These are phyloP conservation scores for Zaprionus ghesquierei DNA, from an alignment of 1,140 invertebrate species.

Conservation along the genomic window DNA sequence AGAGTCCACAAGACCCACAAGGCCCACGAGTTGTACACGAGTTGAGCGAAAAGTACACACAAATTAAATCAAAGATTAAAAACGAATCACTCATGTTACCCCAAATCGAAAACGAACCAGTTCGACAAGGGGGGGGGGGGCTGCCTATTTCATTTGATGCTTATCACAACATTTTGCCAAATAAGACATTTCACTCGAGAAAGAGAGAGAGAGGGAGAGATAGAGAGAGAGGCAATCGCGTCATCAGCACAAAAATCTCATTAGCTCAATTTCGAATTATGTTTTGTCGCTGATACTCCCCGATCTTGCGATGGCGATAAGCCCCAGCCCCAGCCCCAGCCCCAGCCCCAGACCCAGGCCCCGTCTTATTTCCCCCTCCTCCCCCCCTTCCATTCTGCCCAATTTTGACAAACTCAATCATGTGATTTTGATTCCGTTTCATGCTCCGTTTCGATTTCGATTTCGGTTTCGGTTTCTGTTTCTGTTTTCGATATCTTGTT, in stretches of 20 bases:
- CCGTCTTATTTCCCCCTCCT: too few species aligned
- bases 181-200: slow-evolving; percentile 22
- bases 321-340: neutral
- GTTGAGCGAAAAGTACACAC: slow-evolving; percentile 37
- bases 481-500: neutral
- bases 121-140: neutral
- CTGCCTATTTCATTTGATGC: slow-evolving; percentile 44
- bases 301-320: slow-evolving; percentile 46
- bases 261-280: slow-evolving; percentile 63
- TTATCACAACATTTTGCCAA: slow-evolving; percentile 48
- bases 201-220: neutral
- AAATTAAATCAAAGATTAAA: slow-evolving; percentile 74
- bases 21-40: neutral
- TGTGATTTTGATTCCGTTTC: slow-evolving; percentile 30
- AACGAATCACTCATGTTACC: slow-evolving; percentile 76
- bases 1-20: neutral
- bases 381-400: neutral
- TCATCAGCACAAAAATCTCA: slow-evolving; percentile 69
- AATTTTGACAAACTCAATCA: slow-evolving; percentile 51
- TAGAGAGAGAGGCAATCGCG: slow-evolving; percentile 32
- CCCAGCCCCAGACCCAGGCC: too few species aligned
- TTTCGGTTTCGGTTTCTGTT: neutral
- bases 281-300: slow-evolving; percentile 44
- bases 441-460: neutral
- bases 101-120: slow-evolving; percentile 37